A percentile compares a stretch with the other conserved stretches of the same genome.
These are phyloP conservation scores for Lycaena phlaeas DNA, from an alignment of 2,888 invertebrate genomes.

Conservation along the genomic window DNA sequence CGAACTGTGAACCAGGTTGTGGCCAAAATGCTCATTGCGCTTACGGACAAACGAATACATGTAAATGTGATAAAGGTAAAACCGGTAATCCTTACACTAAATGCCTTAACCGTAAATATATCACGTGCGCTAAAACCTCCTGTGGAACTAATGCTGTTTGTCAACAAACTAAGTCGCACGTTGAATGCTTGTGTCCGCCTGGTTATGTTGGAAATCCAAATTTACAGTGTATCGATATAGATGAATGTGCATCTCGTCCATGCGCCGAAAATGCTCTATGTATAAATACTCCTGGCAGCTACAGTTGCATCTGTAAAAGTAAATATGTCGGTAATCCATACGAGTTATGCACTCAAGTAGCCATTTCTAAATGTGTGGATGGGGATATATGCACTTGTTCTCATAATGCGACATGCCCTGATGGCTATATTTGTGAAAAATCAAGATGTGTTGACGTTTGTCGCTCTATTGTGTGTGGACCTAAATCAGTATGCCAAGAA, in stretches of 20 bases:
- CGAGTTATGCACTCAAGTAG: slow-evolving; percentile 81
- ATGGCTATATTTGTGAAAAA: slow-evolving; percentile 81
- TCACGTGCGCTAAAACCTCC: slow-evolving; percentile 79
- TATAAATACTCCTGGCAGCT: slow-evolving; percentile 90
- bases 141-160: slow-evolving; percentile 89
- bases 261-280: slow-evolving; percentile 91
- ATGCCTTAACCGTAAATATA: slow-evolving; percentile 80
- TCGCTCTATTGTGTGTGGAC: slow-evolving; percentile 83
- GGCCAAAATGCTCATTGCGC: slow-evolving; percentile 90
- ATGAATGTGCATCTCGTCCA: slow-evolving; percentile 85
- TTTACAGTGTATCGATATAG: slow-evolving; percentile 86
- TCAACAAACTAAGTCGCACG: slow-evolving; percentile 79
- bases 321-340: slow-evolving; percentile 91
- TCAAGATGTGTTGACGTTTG: slow-evolving; percentile 86
- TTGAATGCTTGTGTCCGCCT: slow-evolving; percentile 86
- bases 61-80: slow-evolving; percentile 87
- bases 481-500: slow-evolving; percentile 84
- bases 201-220: slow-evolving; percentile 92
- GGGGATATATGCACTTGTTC: slow-evolving; percentile 80
- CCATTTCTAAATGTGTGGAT: slow-evolving; percentile 79
- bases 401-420: slow-evolving; percentile 80
- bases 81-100: slow-evolving; percentile 91
- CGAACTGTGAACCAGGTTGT: slow-evolving; percentile 85
- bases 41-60: slow-evolving; percentile 82
- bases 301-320: slow-evolving; percentile 90